Evolutionary conservation across 2,797 vertebrate genomes (phyloP).

Genomic region (Parotocinclus haroldoi): DNA sequence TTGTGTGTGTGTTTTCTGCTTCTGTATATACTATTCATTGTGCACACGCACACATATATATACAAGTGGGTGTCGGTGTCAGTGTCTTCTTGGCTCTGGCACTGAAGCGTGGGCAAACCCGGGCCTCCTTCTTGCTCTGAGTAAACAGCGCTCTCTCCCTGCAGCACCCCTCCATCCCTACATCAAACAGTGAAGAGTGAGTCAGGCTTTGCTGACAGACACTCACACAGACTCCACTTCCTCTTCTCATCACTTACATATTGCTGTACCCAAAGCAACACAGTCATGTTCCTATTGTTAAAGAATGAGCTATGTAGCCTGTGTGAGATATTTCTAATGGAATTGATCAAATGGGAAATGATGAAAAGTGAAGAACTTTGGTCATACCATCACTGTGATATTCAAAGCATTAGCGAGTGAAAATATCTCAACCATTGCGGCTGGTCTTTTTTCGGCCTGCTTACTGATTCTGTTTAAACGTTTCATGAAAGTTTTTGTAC

Average conservation of each 20-base stretch:
- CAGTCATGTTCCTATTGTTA: slow-evolving; percentile 10
- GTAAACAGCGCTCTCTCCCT: slow-evolving; percentile 26
- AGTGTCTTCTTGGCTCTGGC: slow-evolving; percentile 35
- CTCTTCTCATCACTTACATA: slow-evolving; percentile 38
- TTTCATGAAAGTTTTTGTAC: not conserved
- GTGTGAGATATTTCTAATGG: slow-evolving; percentile 35
- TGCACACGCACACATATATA: no score
- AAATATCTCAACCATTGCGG: not conserved
- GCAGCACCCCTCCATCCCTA: slow-evolving; percentile 13
- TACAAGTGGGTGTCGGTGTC: slow-evolving; percentile 20
- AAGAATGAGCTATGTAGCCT: slow-evolving; percentile 25
- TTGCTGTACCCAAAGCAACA: slow-evolving; percentile 36
- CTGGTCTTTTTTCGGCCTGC: slow-evolving; percentile 3
- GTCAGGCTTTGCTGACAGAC: slow-evolving; percentile 33
- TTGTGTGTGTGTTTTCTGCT: no score
- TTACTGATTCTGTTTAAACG: slow-evolving; percentile 20
- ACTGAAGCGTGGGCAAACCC: slow-evolving; percentile 39
- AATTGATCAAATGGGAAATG: slow-evolving; percentile 33
- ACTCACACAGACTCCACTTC: slow-evolving; percentile 21
- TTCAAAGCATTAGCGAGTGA: slow-evolving; percentile 15
- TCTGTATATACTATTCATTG: no score
- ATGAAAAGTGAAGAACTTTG: slow-evolving; percentile 18
- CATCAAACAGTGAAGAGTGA: slow-evolving; percentile 35
- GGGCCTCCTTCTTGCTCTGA: slow-evolving; percentile 41
- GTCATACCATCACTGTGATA: slow-evolving; percentile 14